Percentiles rank a stretch among this genome's conserved stretches.
Evolutionary conservation across 2,113 vertebrate genomes (phyloP).

Genomic region (Poeciliopsis occidentalis): DNA sequence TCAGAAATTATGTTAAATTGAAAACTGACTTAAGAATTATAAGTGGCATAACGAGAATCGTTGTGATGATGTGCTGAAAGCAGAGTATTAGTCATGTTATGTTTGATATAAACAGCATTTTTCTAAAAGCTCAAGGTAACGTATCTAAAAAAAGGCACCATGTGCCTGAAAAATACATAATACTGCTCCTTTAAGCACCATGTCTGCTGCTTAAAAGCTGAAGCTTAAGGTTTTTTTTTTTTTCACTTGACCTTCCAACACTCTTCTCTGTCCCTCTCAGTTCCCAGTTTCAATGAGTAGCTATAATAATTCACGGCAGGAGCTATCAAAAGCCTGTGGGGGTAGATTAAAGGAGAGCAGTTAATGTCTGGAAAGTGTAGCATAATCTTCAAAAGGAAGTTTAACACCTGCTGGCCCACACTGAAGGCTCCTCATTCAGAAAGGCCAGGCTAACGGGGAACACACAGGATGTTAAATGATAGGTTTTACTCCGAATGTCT

Average conservation of each 20-base stretch:
- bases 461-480: slow-evolving; percentile 56
- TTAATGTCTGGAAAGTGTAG: slow-evolving; percentile 61
- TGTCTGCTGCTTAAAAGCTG: slow-evolving; percentile 24
- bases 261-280: slow-evolving; percentile 8
- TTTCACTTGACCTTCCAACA: slow-evolving; percentile 18
- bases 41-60: too few species aligned
- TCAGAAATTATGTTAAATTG: too few species aligned
- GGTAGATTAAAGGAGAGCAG: slow-evolving; percentile 62
- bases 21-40: too few species aligned
- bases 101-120: too few species aligned
- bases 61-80: too few species aligned
- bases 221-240: slow-evolving; percentile 5
- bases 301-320: slow-evolving; percentile 53
- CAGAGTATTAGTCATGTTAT: too few species aligned
- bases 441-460: slow-evolving; percentile 23
- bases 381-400: slow-evolving; percentile 69
- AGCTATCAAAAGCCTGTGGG: slow-evolving; percentile 65
- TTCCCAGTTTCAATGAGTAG: slow-evolving; percentile 49
- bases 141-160: too few species aligned
- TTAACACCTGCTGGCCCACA: slow-evolving; percentile 58
- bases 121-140: too few species aligned
- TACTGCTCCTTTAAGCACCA: not conserved
- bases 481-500: slow-evolving; percentile 35
- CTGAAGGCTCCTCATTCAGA: slow-evolving; percentile 43
- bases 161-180: too few species aligned